Evolutionary conservation across 2,888 invertebrate species (phyloP), one percentile per base, ranked within the genome.

Genomic region (Spodoptera picta): DNA sequence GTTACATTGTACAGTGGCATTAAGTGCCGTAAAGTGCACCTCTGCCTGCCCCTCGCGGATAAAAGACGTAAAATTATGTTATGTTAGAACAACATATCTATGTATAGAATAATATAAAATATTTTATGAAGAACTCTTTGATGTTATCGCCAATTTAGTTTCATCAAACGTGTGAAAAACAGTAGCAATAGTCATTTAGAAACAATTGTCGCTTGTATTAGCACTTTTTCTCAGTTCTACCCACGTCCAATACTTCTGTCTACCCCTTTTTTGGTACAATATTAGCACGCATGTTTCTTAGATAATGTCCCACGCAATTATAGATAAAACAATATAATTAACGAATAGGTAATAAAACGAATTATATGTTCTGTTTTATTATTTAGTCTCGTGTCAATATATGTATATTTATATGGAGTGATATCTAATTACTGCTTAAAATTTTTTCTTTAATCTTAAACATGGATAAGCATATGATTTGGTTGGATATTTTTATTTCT

Each of bases 281-380:
- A 63, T 72, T 64, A 72, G 71, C 76, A 75, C 65, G n/a, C 43
- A 50, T 59, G 56, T 71, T 45, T n/a, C 24, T 1, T 31, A 11
- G 5, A 23, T 31, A 9, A 12, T 46, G 65, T 7, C 72, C 72
- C 75, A 71, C 75, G 42, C 42, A 0, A 7, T 24, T 48, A 56
- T 48, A 69, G 70, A 72, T 71, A 72, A 72, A 54, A 51, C 9
- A 9, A 48, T 60, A 51, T 7, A 9, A 46, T 58, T 65, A 75
- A 60, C 63, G 24, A 59, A 53, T 9, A 3, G 31, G 24, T 14
- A 36, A 54, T 63, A 71, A 68, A 67, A 67, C 52, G 52, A 49
- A 45, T 59, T 44, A 51, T 60, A 60, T 57, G 60, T 64, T 42
- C 47, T 12, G 12, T 55, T 51, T 42, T 41, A 64, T 51, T 55